Base-by-base conservation (phyloP, 2,113 vertebrate genomes). In the Psephotus haematonotus region DNA sequence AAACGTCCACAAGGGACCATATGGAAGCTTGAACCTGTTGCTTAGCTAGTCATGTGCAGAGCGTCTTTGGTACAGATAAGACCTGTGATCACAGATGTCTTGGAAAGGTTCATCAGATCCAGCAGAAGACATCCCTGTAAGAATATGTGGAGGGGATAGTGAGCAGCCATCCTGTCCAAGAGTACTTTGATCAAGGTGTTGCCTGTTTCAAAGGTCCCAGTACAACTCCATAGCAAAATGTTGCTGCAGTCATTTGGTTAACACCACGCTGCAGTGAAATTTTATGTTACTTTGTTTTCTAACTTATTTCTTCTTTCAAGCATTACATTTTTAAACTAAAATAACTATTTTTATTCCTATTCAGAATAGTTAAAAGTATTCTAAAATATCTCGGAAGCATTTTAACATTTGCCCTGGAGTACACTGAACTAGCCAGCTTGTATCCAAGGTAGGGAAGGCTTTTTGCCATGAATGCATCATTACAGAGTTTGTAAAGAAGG, bases 181-280 rank as follows among this genome's bases (percentile, higher is more conserved):
- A 41, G 17, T 31, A 23, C 62, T 88, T 89, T 52, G 67, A 35
- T 71, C 12, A 47, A 88, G 41, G 33, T 44, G 60, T 64, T 67
- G 55, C 39, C 33, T 49, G 2, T 84, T 86, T 69, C 65, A 50
- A 25, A 82, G 46, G 25, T 82, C 50, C 55, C 16, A 6, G 11
- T 67, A 33, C 7, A n/a, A 35, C 53, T 76, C 72, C 24, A 4
- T 13, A 41, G 43, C 2, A 11, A 82, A 88, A 71, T 11, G 16
- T 44, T 82, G 65, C 82, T 78, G 74, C 13, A 16, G 8, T 50
- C 57, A 9, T 49, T 39, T 31, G 22, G 72, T 60, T 69, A 50
- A 43, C 0, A 0, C 52, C 44, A 22, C 0, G 0, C 50, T 0
- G 0, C 47, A 16, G 17, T 2, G 5, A 63, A 71, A 60, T 67